Conservation (phyloP, 2,797 vertebrate species). For the Cyclura pinguis region DNA sequence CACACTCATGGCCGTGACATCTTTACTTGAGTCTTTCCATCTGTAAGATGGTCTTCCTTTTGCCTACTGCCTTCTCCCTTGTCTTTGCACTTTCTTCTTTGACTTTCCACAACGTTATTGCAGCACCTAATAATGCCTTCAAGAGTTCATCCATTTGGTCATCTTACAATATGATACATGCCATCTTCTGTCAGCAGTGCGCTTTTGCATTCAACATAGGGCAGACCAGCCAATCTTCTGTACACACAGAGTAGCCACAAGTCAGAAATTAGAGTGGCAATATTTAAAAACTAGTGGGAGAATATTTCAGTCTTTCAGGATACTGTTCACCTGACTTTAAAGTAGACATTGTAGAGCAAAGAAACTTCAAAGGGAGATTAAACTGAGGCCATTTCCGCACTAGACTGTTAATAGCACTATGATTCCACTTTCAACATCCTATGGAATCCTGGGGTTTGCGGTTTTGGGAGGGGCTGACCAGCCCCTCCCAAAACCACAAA, state of each 20-base stretch:
- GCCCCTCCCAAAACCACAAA: too few species aligned
- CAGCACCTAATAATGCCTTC: not conserved
- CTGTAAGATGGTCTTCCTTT: too few species aligned
- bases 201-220: not conserved
- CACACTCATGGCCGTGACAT: too few species aligned
- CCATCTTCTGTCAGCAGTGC: not conserved
- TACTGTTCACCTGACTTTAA: not conserved
- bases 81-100: too few species aligned
- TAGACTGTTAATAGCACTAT: too few species aligned
- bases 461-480: too few species aligned
- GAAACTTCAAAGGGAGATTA: not conserved
- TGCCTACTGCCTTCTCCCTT: too few species aligned
- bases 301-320: not conserved
- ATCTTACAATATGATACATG: not conserved
- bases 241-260: not conserved
- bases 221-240: too few species aligned
- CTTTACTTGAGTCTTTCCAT: too few species aligned
- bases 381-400: too few species aligned
- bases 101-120: not conserved
- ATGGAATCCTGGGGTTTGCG: too few species aligned
- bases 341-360: not conserved
- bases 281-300: not conserved
- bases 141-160: not conserved
- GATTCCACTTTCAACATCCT: too few species aligned
- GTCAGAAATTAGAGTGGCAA: not conserved